Percentiles rank a stretch among this genome's conserved stretches.
These are phyloP conservation scores for Nomada ferruginata DNA, from an alignment of 2,888 invertebrate genomes.

Conservation along the genomic window DNA sequence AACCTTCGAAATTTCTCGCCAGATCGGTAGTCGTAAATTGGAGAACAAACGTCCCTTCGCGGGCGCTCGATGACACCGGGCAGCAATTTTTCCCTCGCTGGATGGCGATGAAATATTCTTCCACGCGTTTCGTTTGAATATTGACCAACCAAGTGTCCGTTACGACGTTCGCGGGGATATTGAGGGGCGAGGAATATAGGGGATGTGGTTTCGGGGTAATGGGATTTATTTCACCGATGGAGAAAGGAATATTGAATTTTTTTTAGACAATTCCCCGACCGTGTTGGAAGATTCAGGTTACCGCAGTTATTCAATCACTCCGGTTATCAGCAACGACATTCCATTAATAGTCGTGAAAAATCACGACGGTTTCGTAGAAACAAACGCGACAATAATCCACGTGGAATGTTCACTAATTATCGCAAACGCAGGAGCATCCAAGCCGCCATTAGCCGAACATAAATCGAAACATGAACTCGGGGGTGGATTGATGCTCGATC, in stretches of 20 bases:
- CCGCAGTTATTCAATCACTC: too few species aligned
- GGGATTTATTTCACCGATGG: too few species aligned
- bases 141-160: conserved; percentile 17
- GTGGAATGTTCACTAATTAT: conserved; percentile 11
- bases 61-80: conserved; percentile 39
- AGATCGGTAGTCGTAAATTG: conserved; percentile 64
- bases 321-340: too few species aligned
- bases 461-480: conserved; percentile 39
- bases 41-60: conserved; percentile 24
- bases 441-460: conserved; percentile 11
- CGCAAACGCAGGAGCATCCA: not conserved
- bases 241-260: too few species aligned
- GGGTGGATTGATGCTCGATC: conserved; percentile 37
- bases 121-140: conserved; percentile 24
- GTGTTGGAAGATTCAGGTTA: not conserved
- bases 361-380: not conserved
- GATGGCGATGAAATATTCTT: conserved; percentile 20
- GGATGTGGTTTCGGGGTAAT: too few species aligned
- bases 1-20: conserved; percentile 28
- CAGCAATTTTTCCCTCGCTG: conserved; percentile 47
- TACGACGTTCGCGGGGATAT: conserved; percentile 14
- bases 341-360: not conserved
- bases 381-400: not conserved
- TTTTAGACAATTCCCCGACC: too few species aligned
- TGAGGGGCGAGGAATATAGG: not conserved